These are phyloP conservation scores for Drosophila pseudotakahashii DNA, from an alignment of 2,888 invertebrate species.

Conservation along the genomic window DNA sequence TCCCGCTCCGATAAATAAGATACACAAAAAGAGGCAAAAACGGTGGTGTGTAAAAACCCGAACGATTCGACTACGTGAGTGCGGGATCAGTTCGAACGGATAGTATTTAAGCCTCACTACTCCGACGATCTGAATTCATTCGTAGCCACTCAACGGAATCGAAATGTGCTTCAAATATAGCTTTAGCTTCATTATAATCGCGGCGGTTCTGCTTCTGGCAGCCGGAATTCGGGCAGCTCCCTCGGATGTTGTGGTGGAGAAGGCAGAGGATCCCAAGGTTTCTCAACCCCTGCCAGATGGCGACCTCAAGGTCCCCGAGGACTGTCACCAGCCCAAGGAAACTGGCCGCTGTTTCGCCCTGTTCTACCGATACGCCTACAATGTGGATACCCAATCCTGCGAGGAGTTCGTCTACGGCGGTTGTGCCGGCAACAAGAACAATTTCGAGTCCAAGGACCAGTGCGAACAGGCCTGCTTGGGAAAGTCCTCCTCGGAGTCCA, in stretches of 20 bases:
- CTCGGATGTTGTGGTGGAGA: slow-evolving; percentile 63
- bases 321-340: slow-evolving; percentile 88
- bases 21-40: slow-evolving; percentile 29
- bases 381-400: slow-evolving; percentile 85
- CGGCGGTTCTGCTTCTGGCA: slow-evolving; percentile 36
- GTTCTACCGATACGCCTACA: slow-evolving; percentile 79
- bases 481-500: slow-evolving; percentile 21
- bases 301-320: slow-evolving; percentile 57
- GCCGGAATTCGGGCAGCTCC: slow-evolving; percentile 16
- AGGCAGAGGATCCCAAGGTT: slow-evolving; percentile 13
- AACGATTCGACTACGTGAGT: slow-evolving; percentile 43
- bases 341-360: slow-evolving; percentile 90
- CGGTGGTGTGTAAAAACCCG: slow-evolving; percentile 27
- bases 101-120: slow-evolving; percentile 61
- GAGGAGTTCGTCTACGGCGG: slow-evolving; percentile 91
- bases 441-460: slow-evolving; percentile 88
- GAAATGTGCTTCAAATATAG: slow-evolving; percentile 61
- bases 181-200: slow-evolving; percentile 32
- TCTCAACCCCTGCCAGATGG: background rate
- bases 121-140: slow-evolving; percentile 48
- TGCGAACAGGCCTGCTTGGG: slow-evolving; percentile 86
- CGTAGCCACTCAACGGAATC: slow-evolving; percentile 45
- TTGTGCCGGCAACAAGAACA: slow-evolving; percentile 92
- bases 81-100: slow-evolving; percentile 2
- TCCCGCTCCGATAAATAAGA: slow-evolving; percentile 14